Percentiles rank a stretch among this genome's conserved stretches.
Conservation (phyloP, 2,888 invertebrate genomes). For the Tetropium fuscum region DNA sequence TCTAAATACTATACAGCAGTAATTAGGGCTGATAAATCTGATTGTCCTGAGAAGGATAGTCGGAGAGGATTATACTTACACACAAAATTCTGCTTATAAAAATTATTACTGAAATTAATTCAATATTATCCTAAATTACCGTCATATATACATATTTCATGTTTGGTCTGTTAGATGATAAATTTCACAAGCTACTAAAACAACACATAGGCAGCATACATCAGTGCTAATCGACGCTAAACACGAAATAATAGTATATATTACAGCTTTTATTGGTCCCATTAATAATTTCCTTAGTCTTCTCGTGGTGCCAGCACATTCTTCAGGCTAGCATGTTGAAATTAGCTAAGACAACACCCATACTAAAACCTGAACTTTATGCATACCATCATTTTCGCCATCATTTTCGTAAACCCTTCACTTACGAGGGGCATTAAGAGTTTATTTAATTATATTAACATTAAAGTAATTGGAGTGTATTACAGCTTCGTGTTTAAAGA, state of each 20-base stretch:
- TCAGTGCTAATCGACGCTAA: not conserved
- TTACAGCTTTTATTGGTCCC: not conserved
- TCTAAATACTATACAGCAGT: too few relatives aligned
- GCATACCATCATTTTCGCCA: slow-evolving; percentile 18
- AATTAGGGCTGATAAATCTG: too few relatives aligned
- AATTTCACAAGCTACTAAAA: too few relatives aligned
- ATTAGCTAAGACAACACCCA: not conserved
- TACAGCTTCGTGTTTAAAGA: slow-evolving; percentile 14
- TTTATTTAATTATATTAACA: slow-evolving; percentile 31
- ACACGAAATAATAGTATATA: not conserved
- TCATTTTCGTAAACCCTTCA: slow-evolving; percentile 9
- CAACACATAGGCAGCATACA: too few relatives aligned
- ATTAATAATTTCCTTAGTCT: not conserved
- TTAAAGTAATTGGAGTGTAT: slow-evolving; percentile 29
- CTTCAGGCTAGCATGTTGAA: not conserved
- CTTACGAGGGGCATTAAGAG: slow-evolving; percentile 21
- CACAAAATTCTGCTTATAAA: too few relatives aligned
- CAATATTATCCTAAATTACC: too few relatives aligned
- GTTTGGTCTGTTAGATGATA: too few relatives aligned
- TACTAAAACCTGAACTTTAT: not conserved
- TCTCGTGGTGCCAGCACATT: not conserved
- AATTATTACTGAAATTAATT: too few relatives aligned
- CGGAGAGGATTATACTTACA: too few relatives aligned
- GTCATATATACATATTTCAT: too few relatives aligned
- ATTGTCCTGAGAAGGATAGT: too few relatives aligned